Evolutionary conservation across 2,113 vertebrate genomes (phyloP).

Genomic region (Channa argus): DNA sequence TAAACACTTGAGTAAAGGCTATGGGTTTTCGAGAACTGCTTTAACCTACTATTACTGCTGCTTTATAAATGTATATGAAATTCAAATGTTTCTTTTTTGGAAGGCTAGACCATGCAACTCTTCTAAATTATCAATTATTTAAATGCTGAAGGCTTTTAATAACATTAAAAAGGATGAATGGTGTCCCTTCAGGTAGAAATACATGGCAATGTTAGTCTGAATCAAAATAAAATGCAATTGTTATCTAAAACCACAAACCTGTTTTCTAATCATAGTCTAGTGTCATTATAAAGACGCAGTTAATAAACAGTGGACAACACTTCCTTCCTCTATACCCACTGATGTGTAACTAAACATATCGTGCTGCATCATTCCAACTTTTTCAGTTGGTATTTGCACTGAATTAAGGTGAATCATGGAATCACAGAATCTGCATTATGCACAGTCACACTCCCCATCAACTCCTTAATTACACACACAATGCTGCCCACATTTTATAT

Average conservation of each 20-base stretch:
- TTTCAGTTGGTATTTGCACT: background rate
- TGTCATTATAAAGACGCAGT: background rate
- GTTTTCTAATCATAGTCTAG: background rate
- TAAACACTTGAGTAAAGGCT: background rate
- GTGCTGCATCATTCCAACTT: background rate
- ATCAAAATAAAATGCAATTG: background rate
- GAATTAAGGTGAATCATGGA: conserved; percentile 5
- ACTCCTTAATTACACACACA: background rate
- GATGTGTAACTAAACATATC: background rate
- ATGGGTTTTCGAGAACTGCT: background rate
- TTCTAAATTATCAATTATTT: background rate
- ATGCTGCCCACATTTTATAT: background rate
- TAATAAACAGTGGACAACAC: too few species aligned
- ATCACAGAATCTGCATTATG: background rate
- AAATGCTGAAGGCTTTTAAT: conserved; percentile 1
- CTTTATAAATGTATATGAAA: background rate
- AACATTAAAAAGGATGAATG: background rate
- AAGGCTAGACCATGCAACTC: background rate
- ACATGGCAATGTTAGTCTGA: conserved; percentile 17
- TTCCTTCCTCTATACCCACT: background rate
- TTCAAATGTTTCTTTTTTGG: background rate
- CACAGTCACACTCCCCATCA: background rate
- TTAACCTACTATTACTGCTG: background rate
- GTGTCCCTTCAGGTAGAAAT: background rate
- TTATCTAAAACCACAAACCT: too few species aligned